Evolutionary conservation across 2,113 vertebrate genomes (phyloP), one percentile per base, ranked within the genome.

Genomic region (Sialia sialis): DNA sequence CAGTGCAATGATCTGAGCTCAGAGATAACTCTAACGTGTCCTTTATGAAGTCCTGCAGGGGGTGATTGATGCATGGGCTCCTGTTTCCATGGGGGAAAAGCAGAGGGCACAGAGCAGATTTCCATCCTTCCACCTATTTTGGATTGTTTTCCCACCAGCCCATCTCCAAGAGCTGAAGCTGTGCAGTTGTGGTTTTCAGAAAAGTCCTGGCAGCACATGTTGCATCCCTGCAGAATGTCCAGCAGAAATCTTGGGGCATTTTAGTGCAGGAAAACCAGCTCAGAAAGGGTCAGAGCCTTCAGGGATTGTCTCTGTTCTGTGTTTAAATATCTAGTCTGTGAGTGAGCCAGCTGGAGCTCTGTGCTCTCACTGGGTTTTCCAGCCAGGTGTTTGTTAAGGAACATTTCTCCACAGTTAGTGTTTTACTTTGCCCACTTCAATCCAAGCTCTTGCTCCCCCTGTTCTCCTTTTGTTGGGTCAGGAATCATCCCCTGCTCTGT

Each of bases 31-130:
- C 87, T 41, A 26, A 19, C 8, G 1, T 85, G 86, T 89, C 94
- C 94, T 91, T 91, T 74, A 59, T 91, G 96, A 59, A 95, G 96
- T 84, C 78, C 7, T 18, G 69, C 49, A 34, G 64, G 39, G 38
- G n/a, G 26, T 11, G 13, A 7, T 4, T 49, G 36, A 44, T 41
- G 12, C 34, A 72, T 30, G 75, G 85, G 77, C 9, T 81, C 1
- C 2, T 43, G 9, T 64, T 56, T 29, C 2, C 1, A 0, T 10
- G 18, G 15, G 58, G 15, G 46, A 4, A 36, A 46, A 18, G 72
- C 54, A 81, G 46, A 22, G 54, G 4, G 8, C 27, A 12, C 34
- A 64, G 41, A 52, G 46, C 34, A 20, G 25, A 72, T 7, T 80
- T 76, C 34, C 36, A 26, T 52, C 89, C 32, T 43, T 30, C 7